Base-by-base conservation (phyloP, 2,888 invertebrate species). In the Lithosia quadra region DNA sequence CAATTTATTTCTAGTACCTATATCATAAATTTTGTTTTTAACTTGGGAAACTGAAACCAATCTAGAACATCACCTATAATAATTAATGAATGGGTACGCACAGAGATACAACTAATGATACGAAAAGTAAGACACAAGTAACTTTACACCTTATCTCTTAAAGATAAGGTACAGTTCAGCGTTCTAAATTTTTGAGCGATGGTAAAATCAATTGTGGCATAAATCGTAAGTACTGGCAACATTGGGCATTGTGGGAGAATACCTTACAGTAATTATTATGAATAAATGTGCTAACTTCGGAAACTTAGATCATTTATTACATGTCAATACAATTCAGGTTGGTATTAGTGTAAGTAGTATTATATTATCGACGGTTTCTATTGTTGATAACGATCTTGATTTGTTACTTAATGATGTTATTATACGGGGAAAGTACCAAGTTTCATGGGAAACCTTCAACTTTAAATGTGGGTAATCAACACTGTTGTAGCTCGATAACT, bases 261-360 rank as follows among this genome's bases (percentile, higher is more conserved):
- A 88, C 90, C 90, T 88, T 85, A 75, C 77, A 80, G 87, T 90
- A 90, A 91, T 92, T 90, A 91, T 91, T 89, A 86, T 87, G 86
- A 91, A 90, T 88, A 88, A 90, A 89, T 90, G 88, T 88, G 87
- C 85, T 85, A 89, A 90, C 85, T 89, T 88, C 67, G 79, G 71
- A 63, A 87, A 86, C 84, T 88, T 86, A 43, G 73, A 71, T 80
- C 82, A 85, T 89, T 88, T 83, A 78, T 86, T 83, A 84, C 76
- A 74, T 79, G 81, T 86, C 86, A 86, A 88, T 89, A 84, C 74
- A 83, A 69, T 78, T 74, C 72, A 77, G 71, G 80, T 76, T 74
- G 76, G 74, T 79, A 72, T 74, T 67, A 62, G 28, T 76, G 8
- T 74, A 75, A 74, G 75, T 74, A 69, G 77, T 68, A 66, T 69